These are phyloP conservation scores for Neocrepidodera transversa DNA, from an alignment of 2,888 invertebrate species.

Conservation along the genomic window DNA sequence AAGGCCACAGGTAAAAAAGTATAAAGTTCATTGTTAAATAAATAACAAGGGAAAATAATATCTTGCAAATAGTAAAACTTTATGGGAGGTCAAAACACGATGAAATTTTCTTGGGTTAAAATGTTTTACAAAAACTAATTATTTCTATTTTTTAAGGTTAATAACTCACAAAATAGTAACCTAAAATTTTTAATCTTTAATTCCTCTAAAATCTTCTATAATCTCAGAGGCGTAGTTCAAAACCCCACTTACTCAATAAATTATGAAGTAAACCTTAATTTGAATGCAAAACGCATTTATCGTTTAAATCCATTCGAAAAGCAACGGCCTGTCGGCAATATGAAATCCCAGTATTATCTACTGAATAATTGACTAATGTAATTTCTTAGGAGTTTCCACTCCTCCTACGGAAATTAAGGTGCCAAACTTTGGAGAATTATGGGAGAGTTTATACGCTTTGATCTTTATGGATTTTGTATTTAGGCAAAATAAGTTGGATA, in stretches of 20 bases:
- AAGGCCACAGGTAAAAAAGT: too few species aligned
- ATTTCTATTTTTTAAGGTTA: too few species aligned
- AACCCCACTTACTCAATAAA: constrained; percentile 5
- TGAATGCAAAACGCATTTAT: constrained; percentile 26
- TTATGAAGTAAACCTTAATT: constrained; percentile 20
- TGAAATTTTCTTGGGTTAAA: too few species aligned
- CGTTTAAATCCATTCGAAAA: constrained; percentile 24
- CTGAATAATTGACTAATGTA: constrained; percentile 33
- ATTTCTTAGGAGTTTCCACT: constrained; percentile 23
- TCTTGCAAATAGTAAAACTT: too few species aligned
- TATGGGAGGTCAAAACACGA: too few species aligned
- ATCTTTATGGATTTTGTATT: constrained; percentile 4
- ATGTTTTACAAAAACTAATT: too few species aligned
- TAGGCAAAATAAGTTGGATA: too few species aligned
- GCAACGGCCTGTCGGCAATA: constrained; percentile 24
- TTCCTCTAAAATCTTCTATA: background rate
- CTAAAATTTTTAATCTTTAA: background rate
- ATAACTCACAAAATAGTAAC: background rate
- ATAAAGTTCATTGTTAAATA: too few species aligned
- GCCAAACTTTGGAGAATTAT: constrained; percentile 31
- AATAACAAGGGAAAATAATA: too few species aligned
- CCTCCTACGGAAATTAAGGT: constrained; percentile 29
- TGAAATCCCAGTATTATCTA: constrained; percentile 29
- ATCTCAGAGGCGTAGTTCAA: background rate
- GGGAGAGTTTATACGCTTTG: constrained; percentile 8